Conservation (phyloP, 2,113 vertebrate genomes). For the Melanotaenia duboulayi region DNA sequence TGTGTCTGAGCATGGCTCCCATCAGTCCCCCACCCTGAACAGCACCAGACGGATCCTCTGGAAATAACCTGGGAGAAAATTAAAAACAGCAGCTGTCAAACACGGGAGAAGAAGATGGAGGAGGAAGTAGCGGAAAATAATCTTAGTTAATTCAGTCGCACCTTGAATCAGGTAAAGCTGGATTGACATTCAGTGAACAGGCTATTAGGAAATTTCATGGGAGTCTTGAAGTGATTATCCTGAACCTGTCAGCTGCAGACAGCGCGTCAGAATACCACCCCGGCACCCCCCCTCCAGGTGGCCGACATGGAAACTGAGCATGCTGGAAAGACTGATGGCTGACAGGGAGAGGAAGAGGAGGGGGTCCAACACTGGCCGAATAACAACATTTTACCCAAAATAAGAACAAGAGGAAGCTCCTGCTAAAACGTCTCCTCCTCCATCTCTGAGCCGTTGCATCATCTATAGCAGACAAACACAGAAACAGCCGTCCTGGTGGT, state of each 20-base stretch:
- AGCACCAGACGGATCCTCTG: conserved; percentile 63
- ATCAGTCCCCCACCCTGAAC: conserved; percentile 33
- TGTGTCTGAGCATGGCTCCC: conserved; percentile 24
- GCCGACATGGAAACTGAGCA: conserved; percentile 48
- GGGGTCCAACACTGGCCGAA: conserved; percentile 28
- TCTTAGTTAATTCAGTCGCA: conserved; percentile 9
- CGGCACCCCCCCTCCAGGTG: conserved; percentile 43
- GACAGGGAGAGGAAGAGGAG: conserved; percentile 6
- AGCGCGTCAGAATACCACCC: conserved; percentile 61
- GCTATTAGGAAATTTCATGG: conserved; percentile 68
- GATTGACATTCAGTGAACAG: conserved; percentile 57
- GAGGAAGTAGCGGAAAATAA: background rate
- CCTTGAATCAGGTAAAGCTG: conserved; percentile 50
- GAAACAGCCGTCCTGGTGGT: no score
- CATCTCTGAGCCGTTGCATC: no score
- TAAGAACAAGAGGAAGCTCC: background rate
- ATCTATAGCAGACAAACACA: no score
- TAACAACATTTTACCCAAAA: background rate
- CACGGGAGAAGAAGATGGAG: background rate
- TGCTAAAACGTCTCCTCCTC: no score
- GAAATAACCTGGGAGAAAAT: conserved; percentile 65
- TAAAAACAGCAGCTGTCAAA: conserved; percentile 72
- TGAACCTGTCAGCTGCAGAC: conserved; percentile 69
- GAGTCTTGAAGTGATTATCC: conserved; percentile 68
- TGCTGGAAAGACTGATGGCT: conserved; percentile 55